Base-by-base conservation (phyloP, 1,140 invertebrate species). In the Ostrea edulis region DNA sequence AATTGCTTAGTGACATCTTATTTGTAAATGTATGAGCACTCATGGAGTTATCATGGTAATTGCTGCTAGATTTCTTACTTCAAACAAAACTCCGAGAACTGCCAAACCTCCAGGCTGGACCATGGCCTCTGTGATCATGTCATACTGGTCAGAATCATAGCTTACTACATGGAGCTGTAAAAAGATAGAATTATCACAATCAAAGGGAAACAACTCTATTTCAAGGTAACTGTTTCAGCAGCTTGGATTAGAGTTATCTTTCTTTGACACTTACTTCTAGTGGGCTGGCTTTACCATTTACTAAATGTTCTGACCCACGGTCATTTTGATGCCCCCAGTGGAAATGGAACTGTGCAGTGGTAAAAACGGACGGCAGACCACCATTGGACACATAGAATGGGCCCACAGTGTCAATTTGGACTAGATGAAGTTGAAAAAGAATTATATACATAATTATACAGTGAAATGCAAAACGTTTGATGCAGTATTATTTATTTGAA, bases 241-340 rank as follows among this genome's bases (percentile, higher is more conserved):
- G 51, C 52, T 29, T 12, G 8, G 14, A 20, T 52, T 53, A 53
- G 44, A 53, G 44, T 52, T 53, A 53, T 83, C 17, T 83, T 54
- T 53, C 44, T 54, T 83, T n/a, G 44, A 29, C 20, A 22, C 5
- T 87, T 91, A 95, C 93, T 92, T 95, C 94, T 9, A 93, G 82
- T 25, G 94, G 93, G 65, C 90, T 91, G 7, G 91, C 90, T 53
- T 86, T 58, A 9, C 91, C 89, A 62, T 94, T 90, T 20, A 95
- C 87, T 20, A 83, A 84, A 84, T 95, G 94, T 88, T 95, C 94
- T 12, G 94, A 94, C 7, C 94, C 94, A 17, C 91, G 90, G 54
- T 92, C 89, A 25, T 91, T 90, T n/a, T 89, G 85, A 81, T 91
- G 88, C 5, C 94, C 94, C 94, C 94, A 95, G 90, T 95, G 94